Evolutionary conservation across 2,888 invertebrate species (phyloP), one percentile per base, ranked within the genome.

Genomic region (Trilocha varians): DNA sequence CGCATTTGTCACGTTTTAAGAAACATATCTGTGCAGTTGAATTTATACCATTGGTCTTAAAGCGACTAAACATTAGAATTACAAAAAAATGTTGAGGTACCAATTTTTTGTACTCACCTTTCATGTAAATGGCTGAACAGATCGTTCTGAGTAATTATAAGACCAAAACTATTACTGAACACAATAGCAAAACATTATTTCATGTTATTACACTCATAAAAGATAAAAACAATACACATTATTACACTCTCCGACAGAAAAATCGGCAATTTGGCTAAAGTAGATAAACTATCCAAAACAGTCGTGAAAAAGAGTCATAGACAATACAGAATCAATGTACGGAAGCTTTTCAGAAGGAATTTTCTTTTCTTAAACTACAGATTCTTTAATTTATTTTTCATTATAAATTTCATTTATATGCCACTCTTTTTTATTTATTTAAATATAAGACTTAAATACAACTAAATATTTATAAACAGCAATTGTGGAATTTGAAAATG

Each of bases 201-300:
- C 58, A 69, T 62, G 52, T 56, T 55, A 46, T 54, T 59, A 55
- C 61, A 68, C 47, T 52, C 47, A 66, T 67, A 59, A 57, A 54
- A 59, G 55, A 55, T 53, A 60, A 67, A 57, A 77, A 70, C 62
- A 57, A 66, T 62, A 69, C 65, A 68, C 78, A 80, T 82, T 62
- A 70, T n/a, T 77, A 58, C 66, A 68, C 65, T 66, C 59, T 51
- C 58, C 67, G 57, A 70, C 68, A 70, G 73, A 78, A 78, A 79
- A 84, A 70, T 84, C 83, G 83, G 84, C 82, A 74, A 78, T 82
- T 62, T 78, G 78, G 46, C 73, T 76, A 72, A 79, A 78, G 74
- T 77, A 82, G 72, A 72, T 77, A 79, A 82, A 82, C 80, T 82
- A 83, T 79, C 74, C 84, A 85, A 85, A 85, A 85, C 84, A 85